phyloP scores from a whole-genome alignment of 2,113 vertebrate genomes.

The Quiscalus mexicanus region DNA sequence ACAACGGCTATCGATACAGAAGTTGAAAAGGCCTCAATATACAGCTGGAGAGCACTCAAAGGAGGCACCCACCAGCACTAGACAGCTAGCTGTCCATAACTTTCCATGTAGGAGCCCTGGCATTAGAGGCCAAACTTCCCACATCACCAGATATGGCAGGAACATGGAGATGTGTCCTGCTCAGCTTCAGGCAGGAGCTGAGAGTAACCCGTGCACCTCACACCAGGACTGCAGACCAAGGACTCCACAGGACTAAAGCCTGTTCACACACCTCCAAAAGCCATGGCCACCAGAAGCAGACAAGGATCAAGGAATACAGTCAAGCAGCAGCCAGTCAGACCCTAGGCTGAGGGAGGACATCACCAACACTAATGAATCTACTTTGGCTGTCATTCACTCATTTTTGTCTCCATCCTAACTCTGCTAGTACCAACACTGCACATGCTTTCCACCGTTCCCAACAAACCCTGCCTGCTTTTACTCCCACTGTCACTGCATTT shows the following conservation, averaged over 20 bases:
- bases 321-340: background rate
- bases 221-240: background rate
- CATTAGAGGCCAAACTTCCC: background rate
- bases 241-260: background rate
- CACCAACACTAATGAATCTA: background rate
- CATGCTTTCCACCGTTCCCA: accelerated
- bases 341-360: background rate
- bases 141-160: background rate
- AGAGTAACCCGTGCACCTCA: accelerated
- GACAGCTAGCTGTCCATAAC: background rate
- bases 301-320: background rate
- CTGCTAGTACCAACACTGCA: background rate
- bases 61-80: background rate
- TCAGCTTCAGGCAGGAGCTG: background rate
- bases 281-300: background rate
- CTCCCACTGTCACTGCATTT: background rate
- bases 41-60: background rate
- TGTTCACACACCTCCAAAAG: background rate
- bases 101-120: background rate
- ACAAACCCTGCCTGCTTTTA: background rate
- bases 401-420: background rate
- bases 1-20: accelerated
- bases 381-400: background rate
- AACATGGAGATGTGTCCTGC: background rate
- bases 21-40: background rate